These are phyloP conservation scores for Sicus ferrugineus DNA, from an alignment of 2,888 invertebrate genomes.

Conservation along the genomic window DNA sequence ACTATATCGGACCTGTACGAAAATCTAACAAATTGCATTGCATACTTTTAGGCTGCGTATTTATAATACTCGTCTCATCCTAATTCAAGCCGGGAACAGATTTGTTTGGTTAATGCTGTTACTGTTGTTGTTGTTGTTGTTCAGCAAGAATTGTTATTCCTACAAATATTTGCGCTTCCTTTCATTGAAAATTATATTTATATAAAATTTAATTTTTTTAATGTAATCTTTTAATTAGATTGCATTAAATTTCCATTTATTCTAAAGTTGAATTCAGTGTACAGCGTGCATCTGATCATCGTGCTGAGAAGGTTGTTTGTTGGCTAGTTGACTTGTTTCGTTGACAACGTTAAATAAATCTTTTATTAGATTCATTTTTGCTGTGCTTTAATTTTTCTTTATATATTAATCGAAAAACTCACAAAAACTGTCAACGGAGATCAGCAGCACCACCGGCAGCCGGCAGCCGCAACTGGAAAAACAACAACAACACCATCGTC, in stretches of 20 bases:
- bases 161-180: no score
- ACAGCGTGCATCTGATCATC: slow-evolving; percentile 17
- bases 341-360: slow-evolving; percentile 12
- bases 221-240: no score
- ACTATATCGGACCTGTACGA: no score
- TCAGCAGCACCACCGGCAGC: neutral
- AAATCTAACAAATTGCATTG: no score
- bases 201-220: no score
- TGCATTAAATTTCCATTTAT: no score
- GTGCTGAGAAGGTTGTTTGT: neutral
- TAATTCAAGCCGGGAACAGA: no score
- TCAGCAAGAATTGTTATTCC: neutral
- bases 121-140: neutral
- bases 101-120: neutral
- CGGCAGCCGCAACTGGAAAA: no score
- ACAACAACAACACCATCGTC: neutral
- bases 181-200: no score
- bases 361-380: slow-evolving; percentile 17
- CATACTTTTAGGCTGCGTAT: no score
- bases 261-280: no score
- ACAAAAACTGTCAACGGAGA: slow-evolving; percentile 1
- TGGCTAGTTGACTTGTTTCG: neutral
- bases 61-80: no score
- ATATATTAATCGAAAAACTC: slow-evolving; percentile 35
- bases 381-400: neutral